Conservation (phyloP, 2,113 vertebrate genomes). For the Pagrus major region DNA sequence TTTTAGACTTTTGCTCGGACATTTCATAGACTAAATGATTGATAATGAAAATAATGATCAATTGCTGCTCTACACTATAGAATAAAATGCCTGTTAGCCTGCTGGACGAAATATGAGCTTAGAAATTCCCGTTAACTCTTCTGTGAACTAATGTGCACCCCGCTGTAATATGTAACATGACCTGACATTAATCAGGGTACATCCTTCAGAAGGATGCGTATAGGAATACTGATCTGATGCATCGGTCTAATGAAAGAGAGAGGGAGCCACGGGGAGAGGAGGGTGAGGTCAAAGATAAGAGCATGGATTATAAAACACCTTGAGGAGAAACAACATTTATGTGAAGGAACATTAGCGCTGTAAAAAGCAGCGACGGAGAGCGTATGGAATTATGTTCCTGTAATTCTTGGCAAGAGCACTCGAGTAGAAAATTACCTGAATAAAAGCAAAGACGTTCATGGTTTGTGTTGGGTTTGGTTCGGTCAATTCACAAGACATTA, state of each 20-base stretch:
- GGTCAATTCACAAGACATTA: background rate
- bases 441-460: constrained; percentile 4
- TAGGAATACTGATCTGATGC: constrained; percentile 52
- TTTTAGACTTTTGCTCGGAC: background rate
- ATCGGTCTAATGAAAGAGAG: constrained; percentile 40
- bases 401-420: constrained; percentile 12
- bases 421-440: constrained; percentile 19
- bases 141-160: constrained; percentile 8
- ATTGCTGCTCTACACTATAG: background rate
- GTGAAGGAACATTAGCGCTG: constrained; percentile 39
- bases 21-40: background rate
- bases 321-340: constrained; percentile 47
- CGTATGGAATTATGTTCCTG: constrained; percentile 23
- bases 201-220: constrained; percentile 41
- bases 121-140: constrained; percentile 37
- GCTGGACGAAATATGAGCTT: constrained; percentile 19
- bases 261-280: background rate
- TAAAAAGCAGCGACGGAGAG: constrained; percentile 10
- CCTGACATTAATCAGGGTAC: constrained; percentile 61
- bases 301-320: constrained; percentile 57
- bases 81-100: constrained; percentile 23
- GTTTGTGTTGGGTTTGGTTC: constrained; percentile 15
- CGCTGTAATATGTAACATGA: constrained; percentile 40
- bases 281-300: constrained; percentile 26
- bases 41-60: background rate